A percentile compares a stretch with the other conserved stretches of the same genome.
Evolutionary conservation across 2,888 invertebrate genomes (phyloP).

Genomic region (Tachystola acroxantha): DNA sequence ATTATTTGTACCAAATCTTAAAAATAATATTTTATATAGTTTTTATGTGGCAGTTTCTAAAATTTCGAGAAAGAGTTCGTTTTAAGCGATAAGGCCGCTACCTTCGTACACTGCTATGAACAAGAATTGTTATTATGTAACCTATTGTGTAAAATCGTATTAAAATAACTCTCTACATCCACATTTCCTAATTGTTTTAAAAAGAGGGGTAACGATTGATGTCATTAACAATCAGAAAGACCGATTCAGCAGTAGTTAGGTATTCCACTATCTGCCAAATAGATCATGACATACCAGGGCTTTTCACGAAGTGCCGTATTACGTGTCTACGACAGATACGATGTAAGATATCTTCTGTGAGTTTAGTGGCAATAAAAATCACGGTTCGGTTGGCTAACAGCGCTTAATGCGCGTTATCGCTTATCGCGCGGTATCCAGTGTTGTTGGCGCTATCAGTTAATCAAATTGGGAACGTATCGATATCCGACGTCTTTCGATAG

Average conservation of each 20-base stretch:
- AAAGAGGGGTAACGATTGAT: no score
- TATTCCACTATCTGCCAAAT: neutral
- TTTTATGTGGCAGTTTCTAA: no score
- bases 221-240: no score
- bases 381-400: constrained; percentile 63
- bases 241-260: neutral
- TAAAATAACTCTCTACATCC: no score
- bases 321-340: constrained; percentile 27
- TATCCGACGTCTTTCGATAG: constrained; percentile 66
- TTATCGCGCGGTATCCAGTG: constrained; percentile 69
- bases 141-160: no score
- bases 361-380: constrained; percentile 71
- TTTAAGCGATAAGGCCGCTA: no score
- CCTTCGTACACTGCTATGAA: no score
- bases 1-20: constrained; percentile 12
- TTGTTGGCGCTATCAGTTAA: constrained; percentile 68
- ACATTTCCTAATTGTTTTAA: no score
- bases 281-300: constrained; percentile 2
- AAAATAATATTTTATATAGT: no score
- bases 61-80: no score
- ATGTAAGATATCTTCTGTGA: constrained; percentile 44
- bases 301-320: constrained; percentile 6
- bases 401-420: constrained; percentile 64
- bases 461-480: constrained; percentile 73
- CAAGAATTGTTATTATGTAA: no score